phyloP scores from a whole-genome alignment of 2,797 vertebrate species.

The Sebastes matsubarae region DNA sequence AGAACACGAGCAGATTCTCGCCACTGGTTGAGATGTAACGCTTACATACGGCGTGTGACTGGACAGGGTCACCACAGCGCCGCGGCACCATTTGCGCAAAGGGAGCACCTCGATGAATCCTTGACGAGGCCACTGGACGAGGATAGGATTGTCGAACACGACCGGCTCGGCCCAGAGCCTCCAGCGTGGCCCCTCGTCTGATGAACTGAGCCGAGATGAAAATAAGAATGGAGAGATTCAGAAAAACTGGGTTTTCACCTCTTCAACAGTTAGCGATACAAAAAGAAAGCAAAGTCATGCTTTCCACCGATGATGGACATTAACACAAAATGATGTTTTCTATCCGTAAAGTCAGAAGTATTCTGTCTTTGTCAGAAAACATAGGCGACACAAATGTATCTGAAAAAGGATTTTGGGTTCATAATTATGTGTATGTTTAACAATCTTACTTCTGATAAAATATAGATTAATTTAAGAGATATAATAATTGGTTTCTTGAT shows the following conservation, averaged over 20 bases:
- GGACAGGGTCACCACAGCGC: conserved; percentile 14
- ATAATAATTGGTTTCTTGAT: conserved; percentile 56
- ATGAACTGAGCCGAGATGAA: conserved; percentile 22
- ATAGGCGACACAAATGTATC: conserved; percentile 47
- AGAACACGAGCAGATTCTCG: conserved; percentile 42
- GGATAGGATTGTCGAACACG: background rate
- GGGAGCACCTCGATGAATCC: conserved; percentile 21
- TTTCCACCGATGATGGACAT: conserved; percentile 62
- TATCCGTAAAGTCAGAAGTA: conserved; percentile 23
- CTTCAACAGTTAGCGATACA: conserved; percentile 15
- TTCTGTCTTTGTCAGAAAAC: conserved; percentile 44
- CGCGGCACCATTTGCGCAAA: conserved; percentile 9
- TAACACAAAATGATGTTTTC: conserved; percentile 45
- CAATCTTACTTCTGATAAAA: conserved; percentile 52
- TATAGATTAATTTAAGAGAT: conserved; percentile 71
- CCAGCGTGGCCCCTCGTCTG: conserved; percentile 6
- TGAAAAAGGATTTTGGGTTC: conserved; percentile 26
- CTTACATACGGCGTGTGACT: background rate
- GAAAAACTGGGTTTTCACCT: background rate
- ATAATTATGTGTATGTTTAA: conserved; percentile 62
- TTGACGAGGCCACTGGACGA: background rate
- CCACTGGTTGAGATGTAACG: conserved; percentile 36
- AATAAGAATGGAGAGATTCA: background rate
- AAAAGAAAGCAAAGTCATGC: conserved; percentile 24
- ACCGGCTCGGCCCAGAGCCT: background rate